Evolutionary conservation across 2,888 invertebrate genomes (phyloP).

Genomic region (Brachylomia viminalis): DNA sequence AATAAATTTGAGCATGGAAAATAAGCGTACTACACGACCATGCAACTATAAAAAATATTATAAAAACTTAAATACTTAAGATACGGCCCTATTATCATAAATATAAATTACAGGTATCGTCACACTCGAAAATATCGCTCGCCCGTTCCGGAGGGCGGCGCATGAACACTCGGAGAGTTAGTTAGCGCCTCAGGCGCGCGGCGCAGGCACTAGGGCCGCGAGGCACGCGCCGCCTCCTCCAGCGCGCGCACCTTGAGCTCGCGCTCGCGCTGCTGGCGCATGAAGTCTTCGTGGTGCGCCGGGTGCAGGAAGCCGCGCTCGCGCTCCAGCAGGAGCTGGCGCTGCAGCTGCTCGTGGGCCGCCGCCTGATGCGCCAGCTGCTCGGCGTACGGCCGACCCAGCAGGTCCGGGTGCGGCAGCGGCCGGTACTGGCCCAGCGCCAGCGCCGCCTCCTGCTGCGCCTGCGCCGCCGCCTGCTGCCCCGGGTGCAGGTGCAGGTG

Average conservation of each 20-base stretch:
- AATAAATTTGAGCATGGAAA: conserved; percentile 90
- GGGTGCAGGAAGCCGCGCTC: conserved; percentile 93
- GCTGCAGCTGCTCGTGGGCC: conserved; percentile 96
- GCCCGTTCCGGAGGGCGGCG: conserved; percentile 66
- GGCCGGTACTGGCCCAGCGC: conserved; percentile 90
- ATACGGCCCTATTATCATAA: conserved; percentile 79
- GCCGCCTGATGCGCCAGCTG: conserved; percentile 94
- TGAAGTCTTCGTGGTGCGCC: conserved; percentile 89
- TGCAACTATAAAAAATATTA: conserved; percentile 89
- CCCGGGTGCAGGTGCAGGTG: conserved; percentile 95
- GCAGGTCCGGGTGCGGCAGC: conserved; percentile 94
- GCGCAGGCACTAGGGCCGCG: conserved; percentile 81
- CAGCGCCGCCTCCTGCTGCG: conserved; percentile 93
- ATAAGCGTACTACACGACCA: conserved; percentile 88
- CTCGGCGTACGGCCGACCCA: conserved; percentile 95
- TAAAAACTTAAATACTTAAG: conserved; percentile 81
- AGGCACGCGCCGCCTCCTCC: conserved; percentile 95
- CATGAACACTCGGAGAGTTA: conserved; percentile 62
- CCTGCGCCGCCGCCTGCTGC: conserved; percentile 91
- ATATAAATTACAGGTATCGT: conserved; percentile 86
- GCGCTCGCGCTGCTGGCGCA: conserved; percentile 95
- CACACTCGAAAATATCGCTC: conserved; percentile 74
- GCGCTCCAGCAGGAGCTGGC: conserved; percentile 95
- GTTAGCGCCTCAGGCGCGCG: conserved; percentile 61
- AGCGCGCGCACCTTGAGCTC: conserved; percentile 96